Base-by-base conservation (phyloP, 1,140 invertebrate genomes). In the Leptoteleia sp. region DNA sequence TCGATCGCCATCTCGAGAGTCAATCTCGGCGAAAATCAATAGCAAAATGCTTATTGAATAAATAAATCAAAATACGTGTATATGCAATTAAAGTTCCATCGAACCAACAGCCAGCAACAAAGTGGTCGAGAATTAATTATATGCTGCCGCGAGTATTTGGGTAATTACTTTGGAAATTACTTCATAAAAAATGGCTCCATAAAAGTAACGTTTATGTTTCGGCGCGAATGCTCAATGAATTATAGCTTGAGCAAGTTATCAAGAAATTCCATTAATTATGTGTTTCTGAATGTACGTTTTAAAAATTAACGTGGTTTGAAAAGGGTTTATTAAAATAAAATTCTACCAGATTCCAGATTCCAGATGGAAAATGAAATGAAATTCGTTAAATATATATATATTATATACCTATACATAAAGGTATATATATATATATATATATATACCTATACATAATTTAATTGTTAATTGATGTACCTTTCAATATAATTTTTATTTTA, bases 231-330 rank as follows among this genome's bases (percentile, higher is more conserved):
- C 40, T 50, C 37, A 52, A 40, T 50, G 59, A 52, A 50, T 50
- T 64, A 52, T 64, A 11, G 59, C 59, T 64, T 50, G 40, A 22
- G 7, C 37, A 33, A 50, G 61, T 52, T 52, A 65, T 65, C 61
- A 52, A 65, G 42, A 68, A 55, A 68, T 45, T 33, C 40, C 64
- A 68, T 68, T 68, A 19, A 54, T 67, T 55, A 68, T 42, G 50
- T 68, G 50, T 42, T 68, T 37, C 11, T 3, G 0, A 29, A 12
- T 42, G 31, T 57, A 38, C 52, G 43, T 50, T 42, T 57, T 35
- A 48, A 47, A 68, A 55, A 42, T 57, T 54, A 54, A 54, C 47
- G 45, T 40, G 33, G 55, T 40, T 55, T 3, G 50, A n/a, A n/a
- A 12, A 47, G 40, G 12, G 29, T 40, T 55, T 38, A 55, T 45